A percentile compares a stretch with the other conserved stretches of the same genome.
Evolutionary conservation across 2,797 vertebrate species (phyloP).

Genomic region (Cryptoblepharus egeriae): DNA sequence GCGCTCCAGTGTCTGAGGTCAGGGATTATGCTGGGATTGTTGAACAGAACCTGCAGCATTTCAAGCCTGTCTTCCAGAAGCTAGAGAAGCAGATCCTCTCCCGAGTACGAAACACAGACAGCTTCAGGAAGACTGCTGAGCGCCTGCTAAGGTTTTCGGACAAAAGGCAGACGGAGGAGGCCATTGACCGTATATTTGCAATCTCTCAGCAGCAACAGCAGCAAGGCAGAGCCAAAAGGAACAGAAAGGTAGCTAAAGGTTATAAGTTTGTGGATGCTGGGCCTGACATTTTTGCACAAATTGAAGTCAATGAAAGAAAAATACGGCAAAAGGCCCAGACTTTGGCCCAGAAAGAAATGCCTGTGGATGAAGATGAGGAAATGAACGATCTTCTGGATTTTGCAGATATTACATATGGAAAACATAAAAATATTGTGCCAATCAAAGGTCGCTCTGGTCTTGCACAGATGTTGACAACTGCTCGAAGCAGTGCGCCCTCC

Average conservation of each 20-base stretch:
- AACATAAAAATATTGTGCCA: slow-evolving; percentile 77
- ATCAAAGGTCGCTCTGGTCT: slow-evolving; percentile 81
- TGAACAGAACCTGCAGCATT: slow-evolving; percentile 90
- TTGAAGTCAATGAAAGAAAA: slow-evolving; percentile 91
- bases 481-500: slow-evolving; percentile 76
- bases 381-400: slow-evolving; percentile 92
- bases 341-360: slow-evolving; percentile 86
- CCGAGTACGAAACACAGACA: slow-evolving; percentile 87
- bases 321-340: slow-evolving; percentile 88
- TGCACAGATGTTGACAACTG: slow-evolving; percentile 77
- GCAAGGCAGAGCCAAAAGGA: slow-evolving; percentile 82
- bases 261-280: slow-evolving; percentile 87
- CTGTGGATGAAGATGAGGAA: slow-evolving; percentile 88
- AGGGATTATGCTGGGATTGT: slow-evolving; percentile 86
- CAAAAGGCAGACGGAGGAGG: slow-evolving; percentile 89
- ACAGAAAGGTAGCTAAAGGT: slow-evolving; percentile 78
- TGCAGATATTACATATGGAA: slow-evolving; percentile 80
- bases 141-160: slow-evolving; percentile 90
- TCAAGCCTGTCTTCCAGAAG: slow-evolving; percentile 95
- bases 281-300: slow-evolving; percentile 94
- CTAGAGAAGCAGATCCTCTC: slow-evolving; percentile 93
- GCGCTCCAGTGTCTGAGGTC: slow-evolving; percentile 79
- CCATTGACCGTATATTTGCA: slow-evolving; percentile 89
- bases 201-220: slow-evolving; percentile 85
- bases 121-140: slow-evolving; percentile 91